Base-by-base conservation (phyloP, 2,113 vertebrate species). In the Triplophysa rosa region DNA sequence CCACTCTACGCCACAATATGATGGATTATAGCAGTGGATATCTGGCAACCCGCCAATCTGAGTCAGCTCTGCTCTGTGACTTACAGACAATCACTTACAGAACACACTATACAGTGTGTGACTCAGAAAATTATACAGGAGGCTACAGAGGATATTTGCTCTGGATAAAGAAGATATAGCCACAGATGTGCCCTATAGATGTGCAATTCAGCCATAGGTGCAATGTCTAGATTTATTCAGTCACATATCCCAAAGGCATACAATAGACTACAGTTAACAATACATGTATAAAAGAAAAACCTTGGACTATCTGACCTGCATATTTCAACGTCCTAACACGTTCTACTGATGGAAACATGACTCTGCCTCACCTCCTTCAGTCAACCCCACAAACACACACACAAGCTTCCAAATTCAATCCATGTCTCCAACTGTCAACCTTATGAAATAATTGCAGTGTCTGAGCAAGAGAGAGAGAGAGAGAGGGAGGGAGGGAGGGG, bases 381-480 rank as follows among this genome's bases (percentile, higher is more conserved):
- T n/a, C 40, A 14, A 23, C 21, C 62, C 42, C 65, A 59, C 52
- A 56, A 49, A 33, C 49, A 7, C 14, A 33, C 47, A 54, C 3
- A 19, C 24, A 73, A 37, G 29, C 65, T 62, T 72, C 67, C 33
- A 64, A 66, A 68, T 29, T 21, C 58, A 84, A 67, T 67, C 59
- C 42, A 68, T 67, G 74, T 42, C 69, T 73, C 64, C 59, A 63
- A 29, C 63, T 59, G 49, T 66, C 66, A 76, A 42, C 52, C 26
- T 62, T 71, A 61, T 84, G 54, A 82, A 79, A 79, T 82, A 82
- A 79, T 79, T 75, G 80, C n/a, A 58, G 65, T 62, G 67, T 72
- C 64, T 61, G 77, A 70, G 58, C 37, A 42, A 64, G 17, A 69
- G 45, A 68, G 58, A 79, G 70, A 42, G 45, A 47, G 42, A 58